Evolutionary conservation across 2,113 vertebrate genomes (phyloP).

Genomic region (Sceloporus tristichus): DNA sequence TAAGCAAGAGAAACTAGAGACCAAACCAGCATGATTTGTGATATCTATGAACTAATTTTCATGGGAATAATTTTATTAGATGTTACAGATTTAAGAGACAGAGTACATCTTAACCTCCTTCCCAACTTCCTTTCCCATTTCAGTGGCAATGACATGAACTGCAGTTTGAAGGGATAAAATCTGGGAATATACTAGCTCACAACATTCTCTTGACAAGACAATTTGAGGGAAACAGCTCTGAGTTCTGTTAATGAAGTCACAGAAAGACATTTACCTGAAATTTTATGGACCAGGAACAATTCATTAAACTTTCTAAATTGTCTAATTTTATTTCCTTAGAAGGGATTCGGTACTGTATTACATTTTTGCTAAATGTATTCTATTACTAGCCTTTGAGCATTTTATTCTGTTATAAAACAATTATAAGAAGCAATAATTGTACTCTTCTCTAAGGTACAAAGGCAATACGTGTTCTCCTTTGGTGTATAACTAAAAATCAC

Average conservation of each 20-base stretch:
- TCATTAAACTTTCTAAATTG: not conserved
- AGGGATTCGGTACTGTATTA: not conserved
- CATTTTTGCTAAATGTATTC: not conserved
- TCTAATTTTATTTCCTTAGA: not conserved
- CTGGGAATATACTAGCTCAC: slow-evolving; percentile 21
- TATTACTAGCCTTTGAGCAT: not conserved
- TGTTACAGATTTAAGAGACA: not conserved
- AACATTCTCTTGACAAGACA: not conserved
- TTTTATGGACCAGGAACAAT: not conserved
- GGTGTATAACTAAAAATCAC: not conserved
- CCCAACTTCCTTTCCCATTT: not conserved
- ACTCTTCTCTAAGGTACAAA: not conserved
- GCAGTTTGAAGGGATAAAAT: not conserved
- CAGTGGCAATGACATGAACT: not conserved
- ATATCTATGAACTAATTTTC: not conserved
- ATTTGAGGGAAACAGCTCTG: slow-evolving; percentile 31
- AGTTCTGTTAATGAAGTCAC: slow-evolving; percentile 9
- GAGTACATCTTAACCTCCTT: too few relatives aligned
- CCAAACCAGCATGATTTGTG: not conserved
- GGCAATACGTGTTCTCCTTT: not conserved
- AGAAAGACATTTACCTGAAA: not conserved
- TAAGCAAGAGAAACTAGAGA: not conserved
- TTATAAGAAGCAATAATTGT: not conserved
- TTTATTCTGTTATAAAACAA: not conserved
- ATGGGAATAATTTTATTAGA: not conserved